Conservation (phyloP, 2,797 vertebrate genomes). For the Anableps anableps region DNA sequence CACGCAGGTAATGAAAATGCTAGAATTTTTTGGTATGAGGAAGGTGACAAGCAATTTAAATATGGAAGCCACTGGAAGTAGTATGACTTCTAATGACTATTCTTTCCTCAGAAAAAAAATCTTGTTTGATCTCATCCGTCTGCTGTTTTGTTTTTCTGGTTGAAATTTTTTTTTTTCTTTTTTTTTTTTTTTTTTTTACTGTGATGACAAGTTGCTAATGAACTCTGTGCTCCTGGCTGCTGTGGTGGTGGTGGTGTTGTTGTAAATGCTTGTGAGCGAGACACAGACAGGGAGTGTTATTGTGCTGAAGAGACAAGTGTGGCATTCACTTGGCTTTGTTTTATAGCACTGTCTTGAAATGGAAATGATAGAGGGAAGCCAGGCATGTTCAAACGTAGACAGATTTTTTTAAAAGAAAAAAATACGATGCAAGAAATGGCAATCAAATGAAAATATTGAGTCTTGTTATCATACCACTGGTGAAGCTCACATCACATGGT, state of each 20-base stretch:
- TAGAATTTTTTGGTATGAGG: slow-evolving; percentile 6
- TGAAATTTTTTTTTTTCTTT: too few species aligned
- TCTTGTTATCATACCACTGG: slow-evolving; percentile 54
- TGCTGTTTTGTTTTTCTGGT: neutral
- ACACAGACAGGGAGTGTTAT: slow-evolving; percentile 36
- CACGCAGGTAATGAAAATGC: slow-evolving; percentile 87
- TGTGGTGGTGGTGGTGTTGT: slow-evolving; percentile 37
- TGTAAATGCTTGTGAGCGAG: slow-evolving; percentile 8
- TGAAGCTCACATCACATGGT: slow-evolving; percentile 31
- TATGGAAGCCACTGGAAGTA: slow-evolving; percentile 5
- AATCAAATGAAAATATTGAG: slow-evolving; percentile 49
- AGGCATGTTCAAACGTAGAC: slow-evolving; percentile 61
- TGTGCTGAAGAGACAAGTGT: slow-evolving; percentile 52
- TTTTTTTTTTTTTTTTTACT: neutral
- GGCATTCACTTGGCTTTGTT: slow-evolving; percentile 40
- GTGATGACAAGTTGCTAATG: slow-evolving; percentile 3
- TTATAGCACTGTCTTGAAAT: slow-evolving; percentile 53
- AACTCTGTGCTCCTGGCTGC: slow-evolving; percentile 26
- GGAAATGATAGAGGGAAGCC: slow-evolving; percentile 41
- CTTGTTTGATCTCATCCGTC: neutral
- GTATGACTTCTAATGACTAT: neutral
- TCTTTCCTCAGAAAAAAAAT: neutral
- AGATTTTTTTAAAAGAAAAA: slow-evolving; percentile 12
- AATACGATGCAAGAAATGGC: slow-evolving; percentile 43
- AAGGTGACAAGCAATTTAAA: neutral